A percentile compares a stretch with the other conserved stretches of the same genome.
These are phyloP conservation scores for Leptopilina myrica DNA, from an alignment of 2,888 invertebrate genomes.

Conservation along the genomic window DNA sequence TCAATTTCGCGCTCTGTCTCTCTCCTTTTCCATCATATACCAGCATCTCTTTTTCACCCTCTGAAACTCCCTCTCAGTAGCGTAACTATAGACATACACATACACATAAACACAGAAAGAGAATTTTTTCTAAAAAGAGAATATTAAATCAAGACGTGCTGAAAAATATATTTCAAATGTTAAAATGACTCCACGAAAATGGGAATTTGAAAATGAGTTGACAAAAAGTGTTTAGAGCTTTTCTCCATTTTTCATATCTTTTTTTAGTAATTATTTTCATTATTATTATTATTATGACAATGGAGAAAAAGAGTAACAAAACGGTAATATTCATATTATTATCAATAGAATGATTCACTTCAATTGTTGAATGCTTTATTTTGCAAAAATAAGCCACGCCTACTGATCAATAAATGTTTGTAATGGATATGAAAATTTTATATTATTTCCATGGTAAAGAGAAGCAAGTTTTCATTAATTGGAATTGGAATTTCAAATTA, in stretches of 20 bases:
- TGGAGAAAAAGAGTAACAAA: too few species aligned
- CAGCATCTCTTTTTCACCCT: constrained; percentile 54
- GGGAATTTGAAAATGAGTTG: too few species aligned
- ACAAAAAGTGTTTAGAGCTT: too few species aligned
- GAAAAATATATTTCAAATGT: not conserved
- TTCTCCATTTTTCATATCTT: too few species aligned
- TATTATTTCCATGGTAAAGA: constrained; percentile 20
- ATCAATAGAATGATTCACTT: not conserved
- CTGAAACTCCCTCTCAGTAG: constrained; percentile 51
- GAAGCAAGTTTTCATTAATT: constrained; percentile 23
- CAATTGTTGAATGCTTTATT: constrained; percentile 17
- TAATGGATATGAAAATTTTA: constrained; percentile 35
- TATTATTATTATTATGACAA: too few species aligned
- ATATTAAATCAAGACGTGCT: constrained; percentile 18
- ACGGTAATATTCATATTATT: too few species aligned
- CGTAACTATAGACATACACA: constrained; percentile 29
- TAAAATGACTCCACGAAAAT: not conserved
- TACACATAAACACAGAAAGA: not conserved
- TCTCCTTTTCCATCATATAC: constrained; percentile 57
- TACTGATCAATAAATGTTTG: constrained; percentile 38
- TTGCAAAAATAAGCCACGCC: constrained; percentile 36
- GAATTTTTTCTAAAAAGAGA: constrained; percentile 26
- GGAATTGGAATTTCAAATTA: constrained; percentile 20
- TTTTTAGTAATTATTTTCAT: too few species aligned
- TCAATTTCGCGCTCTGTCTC: constrained; percentile 47